phyloP scores from a whole-genome alignment of 1,140 invertebrate genomes.

The Drosophila tsacasi region DNA sequence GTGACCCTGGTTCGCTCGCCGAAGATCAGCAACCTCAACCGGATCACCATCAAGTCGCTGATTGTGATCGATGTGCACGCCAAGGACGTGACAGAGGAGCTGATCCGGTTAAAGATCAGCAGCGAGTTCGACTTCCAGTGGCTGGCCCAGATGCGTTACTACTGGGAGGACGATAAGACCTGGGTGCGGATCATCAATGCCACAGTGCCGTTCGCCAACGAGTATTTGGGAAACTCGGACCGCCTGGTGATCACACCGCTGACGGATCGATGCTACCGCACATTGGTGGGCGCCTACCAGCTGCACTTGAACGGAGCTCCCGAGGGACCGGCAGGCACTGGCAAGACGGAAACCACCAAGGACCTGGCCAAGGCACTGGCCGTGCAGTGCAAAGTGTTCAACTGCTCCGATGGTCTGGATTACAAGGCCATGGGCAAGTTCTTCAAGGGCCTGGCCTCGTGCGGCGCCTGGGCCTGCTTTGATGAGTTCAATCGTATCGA shows the following conservation, averaged over 20 bases:
- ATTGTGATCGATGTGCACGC: slow-evolving; percentile 97
- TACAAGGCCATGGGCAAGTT: slow-evolving; percentile 97
- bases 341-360: slow-evolving; percentile 96
- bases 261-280: slow-evolving; percentile 94
- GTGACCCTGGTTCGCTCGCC: slow-evolving; percentile 88
- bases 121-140: slow-evolving; percentile 95
- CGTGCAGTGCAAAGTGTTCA: slow-evolving; percentile 97
- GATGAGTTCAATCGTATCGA: slow-evolving; percentile 98
- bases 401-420: slow-evolving; percentile 97
- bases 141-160: slow-evolving; percentile 96
- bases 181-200: slow-evolving; percentile 95
- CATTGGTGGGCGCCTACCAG: slow-evolving; percentile 94
- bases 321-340: slow-evolving; percentile 95
- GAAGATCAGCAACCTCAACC: slow-evolving; percentile 87
- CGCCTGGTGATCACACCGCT: slow-evolving; percentile 93
- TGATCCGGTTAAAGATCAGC: slow-evolving; percentile 89
- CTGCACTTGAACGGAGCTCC: slow-evolving; percentile 95
- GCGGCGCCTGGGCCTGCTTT: slow-evolving; percentile 97
- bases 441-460: slow-evolving; percentile 94
- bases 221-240: slow-evolving; percentile 94
- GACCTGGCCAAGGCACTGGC: slow-evolving; percentile 95
- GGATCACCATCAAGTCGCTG: slow-evolving; percentile 93
- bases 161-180: slow-evolving; percentile 93
- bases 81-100: slow-evolving; percentile 92
- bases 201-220: slow-evolving; percentile 94